Conservation (phyloP, 2,113 vertebrate species). For the Periophthalmus modestus region DNA sequence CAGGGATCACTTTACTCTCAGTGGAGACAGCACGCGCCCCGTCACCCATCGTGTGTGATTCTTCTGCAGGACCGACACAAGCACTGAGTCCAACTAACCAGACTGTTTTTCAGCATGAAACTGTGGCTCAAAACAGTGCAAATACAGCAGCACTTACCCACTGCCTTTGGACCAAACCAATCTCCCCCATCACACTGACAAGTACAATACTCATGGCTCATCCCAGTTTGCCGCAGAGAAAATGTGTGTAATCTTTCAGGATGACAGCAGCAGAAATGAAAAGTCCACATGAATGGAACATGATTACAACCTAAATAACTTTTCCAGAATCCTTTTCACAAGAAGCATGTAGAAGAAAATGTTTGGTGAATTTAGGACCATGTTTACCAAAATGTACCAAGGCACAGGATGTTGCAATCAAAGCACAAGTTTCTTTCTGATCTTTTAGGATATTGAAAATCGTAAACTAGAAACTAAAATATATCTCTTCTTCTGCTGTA, state of each 20-base stretch:
- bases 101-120: constrained; percentile 21
- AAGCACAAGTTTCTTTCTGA: neutral
- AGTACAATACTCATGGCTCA: constrained; percentile 16
- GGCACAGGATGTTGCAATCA: neutral
- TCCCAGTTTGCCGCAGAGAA: neutral
- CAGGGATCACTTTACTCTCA: constrained; percentile 34
- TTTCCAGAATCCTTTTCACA: neutral
- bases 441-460: neutral
- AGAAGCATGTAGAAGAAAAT: neutral
- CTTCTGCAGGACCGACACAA: constrained; percentile 25
- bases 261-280: neutral
- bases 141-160: neutral
- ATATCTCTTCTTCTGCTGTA: neutral
- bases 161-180: constrained; percentile 24
- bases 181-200: constrained; percentile 18
- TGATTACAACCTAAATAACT: neutral
- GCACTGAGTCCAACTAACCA: constrained; percentile 22
- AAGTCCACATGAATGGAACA: constrained; percentile 5
- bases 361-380: neutral
- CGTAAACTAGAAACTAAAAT: neutral
- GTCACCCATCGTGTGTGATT: constrained; percentile 15
- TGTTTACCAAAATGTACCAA: neutral
- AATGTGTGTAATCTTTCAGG: constrained; percentile 8
- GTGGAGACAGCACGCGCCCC: constrained; percentile 36
- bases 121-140: constrained; percentile 2